Percentiles rank a stretch among this genome's conserved stretches.
phyloP scores from a whole-genome alignment of 2,888 invertebrate species.

The Coelopa pilipes region DNA sequence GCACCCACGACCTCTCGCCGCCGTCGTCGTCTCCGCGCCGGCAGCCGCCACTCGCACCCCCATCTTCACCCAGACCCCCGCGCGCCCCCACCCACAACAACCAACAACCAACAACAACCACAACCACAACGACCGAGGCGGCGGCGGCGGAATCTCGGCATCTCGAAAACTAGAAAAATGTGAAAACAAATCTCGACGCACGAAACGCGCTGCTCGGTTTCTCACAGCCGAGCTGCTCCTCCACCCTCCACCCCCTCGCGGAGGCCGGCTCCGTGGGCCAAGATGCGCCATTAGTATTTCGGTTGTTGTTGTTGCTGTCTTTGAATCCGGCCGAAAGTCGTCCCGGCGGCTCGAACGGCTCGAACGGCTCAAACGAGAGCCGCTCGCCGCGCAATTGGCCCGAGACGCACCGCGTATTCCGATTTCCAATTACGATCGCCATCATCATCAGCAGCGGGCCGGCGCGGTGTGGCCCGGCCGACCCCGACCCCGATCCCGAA shows the following conservation, averaged over 20 bases:
- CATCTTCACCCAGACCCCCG: no score
- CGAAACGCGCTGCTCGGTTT: background rate
- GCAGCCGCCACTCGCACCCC: background rate
- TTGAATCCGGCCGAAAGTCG: no score
- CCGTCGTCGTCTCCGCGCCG: background rate
- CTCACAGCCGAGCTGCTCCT: background rate
- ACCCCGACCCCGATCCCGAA: background rate
- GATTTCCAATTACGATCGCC: slow-evolving; percentile 11
- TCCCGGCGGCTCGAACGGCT: no score
- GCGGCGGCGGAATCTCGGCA: no score
- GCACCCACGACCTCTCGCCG: background rate
- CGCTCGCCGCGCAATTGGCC: slow-evolving; percentile 15
- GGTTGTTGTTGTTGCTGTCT: no score
- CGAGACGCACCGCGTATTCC: background rate
- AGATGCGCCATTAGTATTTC: slow-evolving; percentile 13
- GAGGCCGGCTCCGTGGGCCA: no score
- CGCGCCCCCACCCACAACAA: no score
- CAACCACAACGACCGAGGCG: no score
- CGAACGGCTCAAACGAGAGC: background rate
- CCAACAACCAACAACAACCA: no score
- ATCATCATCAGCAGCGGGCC: background rate
- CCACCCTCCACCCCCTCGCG: no score
- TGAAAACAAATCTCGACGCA: slow-evolving; percentile 6
- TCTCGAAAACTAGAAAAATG: slow-evolving; percentile 5
- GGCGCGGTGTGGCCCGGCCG: no score